phyloP scores from a whole-genome alignment of 1,140 invertebrate genomes.

The Saccostrea echinata region DNA sequence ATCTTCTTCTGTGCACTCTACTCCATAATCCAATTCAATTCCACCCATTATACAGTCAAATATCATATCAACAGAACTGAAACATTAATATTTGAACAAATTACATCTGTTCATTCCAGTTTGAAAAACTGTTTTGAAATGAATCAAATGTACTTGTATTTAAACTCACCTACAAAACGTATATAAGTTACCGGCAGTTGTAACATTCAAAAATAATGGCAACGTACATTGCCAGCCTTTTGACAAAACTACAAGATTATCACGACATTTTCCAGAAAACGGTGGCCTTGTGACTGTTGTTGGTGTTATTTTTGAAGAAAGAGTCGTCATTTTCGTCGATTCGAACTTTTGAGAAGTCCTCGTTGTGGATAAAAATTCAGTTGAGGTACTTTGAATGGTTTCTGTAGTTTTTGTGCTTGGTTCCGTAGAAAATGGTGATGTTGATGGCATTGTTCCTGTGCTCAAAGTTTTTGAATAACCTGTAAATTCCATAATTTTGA shows the following conservation, averaged over 20 bases:
- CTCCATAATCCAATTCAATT: not conserved
- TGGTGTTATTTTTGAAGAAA: not conserved
- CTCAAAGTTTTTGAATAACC: not conserved
- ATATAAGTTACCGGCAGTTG: not conserved
- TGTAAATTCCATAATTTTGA: not conserved
- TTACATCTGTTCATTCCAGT: not conserved
- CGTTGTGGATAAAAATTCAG: not conserved
- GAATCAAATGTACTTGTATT: not conserved
- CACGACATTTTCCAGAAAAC: not conserved
- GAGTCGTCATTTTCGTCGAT: not conserved
- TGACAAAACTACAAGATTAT: not conserved
- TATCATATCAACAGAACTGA: not conserved
- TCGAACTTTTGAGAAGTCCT: not conserved
- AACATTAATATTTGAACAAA: not conserved
- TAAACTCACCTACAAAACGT: not conserved
- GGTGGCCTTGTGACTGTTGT: not conserved
- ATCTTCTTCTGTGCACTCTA: not conserved
- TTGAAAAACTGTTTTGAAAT: not conserved
- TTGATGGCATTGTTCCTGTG: not conserved
- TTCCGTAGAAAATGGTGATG: not conserved
- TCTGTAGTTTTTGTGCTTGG: not conserved
- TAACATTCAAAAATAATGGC: not conserved
- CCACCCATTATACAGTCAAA: not conserved
- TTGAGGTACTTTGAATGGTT: too few species aligned
- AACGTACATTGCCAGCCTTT: slow-evolving; percentile 7